phyloP scores from a whole-genome alignment of 2,113 vertebrate species.

The Pterocles burchelli region DNA sequence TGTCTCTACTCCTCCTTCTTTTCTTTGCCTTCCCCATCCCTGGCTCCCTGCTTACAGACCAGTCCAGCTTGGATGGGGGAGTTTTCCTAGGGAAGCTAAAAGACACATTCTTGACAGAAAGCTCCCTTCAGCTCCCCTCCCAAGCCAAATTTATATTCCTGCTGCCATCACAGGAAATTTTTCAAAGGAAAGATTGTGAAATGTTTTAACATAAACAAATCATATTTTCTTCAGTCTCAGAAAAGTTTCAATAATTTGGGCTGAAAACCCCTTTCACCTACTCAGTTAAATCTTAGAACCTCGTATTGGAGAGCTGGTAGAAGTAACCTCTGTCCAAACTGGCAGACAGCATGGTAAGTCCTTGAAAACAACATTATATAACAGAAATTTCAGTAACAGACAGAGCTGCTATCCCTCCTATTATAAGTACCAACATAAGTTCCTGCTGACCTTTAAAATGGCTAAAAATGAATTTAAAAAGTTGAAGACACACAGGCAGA shows the following conservation, averaged over 20 bases:
- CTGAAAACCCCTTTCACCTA: background rate
- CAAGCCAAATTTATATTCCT: background rate
- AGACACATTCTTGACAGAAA: background rate
- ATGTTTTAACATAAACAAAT: background rate
- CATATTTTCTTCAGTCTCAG: background rate
- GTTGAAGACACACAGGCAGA: background rate
- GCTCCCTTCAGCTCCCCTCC: background rate
- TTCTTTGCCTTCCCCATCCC: background rate
- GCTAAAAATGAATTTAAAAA: conserved; percentile 40
- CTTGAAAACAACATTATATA: background rate
- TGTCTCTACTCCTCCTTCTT: background rate
- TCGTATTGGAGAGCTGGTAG: background rate
- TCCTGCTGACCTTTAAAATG: conserved; percentile 49
- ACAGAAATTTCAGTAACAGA: background rate
- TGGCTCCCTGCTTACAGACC: background rate
- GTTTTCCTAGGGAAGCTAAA: background rate
- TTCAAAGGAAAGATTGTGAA: background rate
- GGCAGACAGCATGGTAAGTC: background rate
- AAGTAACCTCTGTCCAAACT: background rate
- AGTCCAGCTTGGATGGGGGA: background rate
- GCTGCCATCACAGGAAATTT: background rate
- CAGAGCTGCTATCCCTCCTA: background rate
- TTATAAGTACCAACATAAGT: background rate
- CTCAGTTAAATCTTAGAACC: background rate
- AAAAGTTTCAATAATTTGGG: background rate